Percentiles rank a stretch among this genome's conserved stretches.
phyloP scores from a whole-genome alignment of 1,140 invertebrate genomes.

The Antheraea mylitta region DNA sequence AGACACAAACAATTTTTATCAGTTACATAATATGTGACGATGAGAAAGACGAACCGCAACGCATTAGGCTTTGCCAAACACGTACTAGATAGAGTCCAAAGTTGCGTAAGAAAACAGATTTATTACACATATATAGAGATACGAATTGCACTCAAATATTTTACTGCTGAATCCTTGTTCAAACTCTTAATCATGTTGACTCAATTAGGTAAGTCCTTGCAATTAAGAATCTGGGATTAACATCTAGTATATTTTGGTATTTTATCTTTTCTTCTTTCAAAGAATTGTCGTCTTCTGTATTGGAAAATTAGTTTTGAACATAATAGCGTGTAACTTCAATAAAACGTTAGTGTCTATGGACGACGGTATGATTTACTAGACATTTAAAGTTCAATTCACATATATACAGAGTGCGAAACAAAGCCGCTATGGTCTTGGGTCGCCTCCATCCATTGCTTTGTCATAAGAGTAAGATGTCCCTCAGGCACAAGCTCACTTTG shows the following conservation, averaged over 20 bases:
- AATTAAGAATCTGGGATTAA: background rate
- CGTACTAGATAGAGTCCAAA: constrained; percentile 10
- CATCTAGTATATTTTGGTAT: background rate
- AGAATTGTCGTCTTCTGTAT: background rate
- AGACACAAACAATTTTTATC: background rate
- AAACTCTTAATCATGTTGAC: background rate
- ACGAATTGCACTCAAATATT: background rate
- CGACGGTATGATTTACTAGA: no score
- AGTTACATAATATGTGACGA: background rate
- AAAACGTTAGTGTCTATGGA: no score
- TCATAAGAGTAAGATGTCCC: no score
- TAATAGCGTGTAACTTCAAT: no score
- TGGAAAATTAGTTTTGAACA: no score
- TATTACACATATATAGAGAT: background rate
- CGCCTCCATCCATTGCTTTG: no score
- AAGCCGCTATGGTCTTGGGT: no score
- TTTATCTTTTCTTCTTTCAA: background rate
- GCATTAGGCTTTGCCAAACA: constrained; percentile 5
- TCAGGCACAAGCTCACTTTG: no score
- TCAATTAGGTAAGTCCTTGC: background rate
- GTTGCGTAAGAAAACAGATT: constrained; percentile 1
- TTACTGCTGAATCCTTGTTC: background rate
- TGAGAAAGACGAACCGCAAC: background rate
- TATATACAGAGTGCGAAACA: no score
- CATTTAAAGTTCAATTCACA: no score